Percentiles rank a stretch among this genome's conserved stretches.
phyloP scores from a whole-genome alignment of 2,797 vertebrate genomes.

The Numenius phaeopus region DNA sequence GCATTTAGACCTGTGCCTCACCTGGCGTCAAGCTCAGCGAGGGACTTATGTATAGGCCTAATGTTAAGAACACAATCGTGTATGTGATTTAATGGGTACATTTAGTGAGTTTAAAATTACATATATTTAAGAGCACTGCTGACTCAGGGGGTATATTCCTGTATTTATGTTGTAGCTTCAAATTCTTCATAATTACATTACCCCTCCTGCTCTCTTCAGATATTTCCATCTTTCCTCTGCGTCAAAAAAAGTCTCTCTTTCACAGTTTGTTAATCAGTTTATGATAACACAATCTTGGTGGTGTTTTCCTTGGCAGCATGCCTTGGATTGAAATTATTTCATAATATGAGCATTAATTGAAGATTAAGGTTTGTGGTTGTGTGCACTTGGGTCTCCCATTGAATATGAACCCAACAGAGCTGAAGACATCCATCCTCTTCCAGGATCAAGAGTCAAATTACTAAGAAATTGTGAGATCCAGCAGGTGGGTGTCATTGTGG shows the following conservation, averaged over 20 bases:
- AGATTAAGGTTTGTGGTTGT: neutral
- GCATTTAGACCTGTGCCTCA: neutral
- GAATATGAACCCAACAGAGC: neutral
- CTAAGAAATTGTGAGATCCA: neutral
- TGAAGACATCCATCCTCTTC: neutral
- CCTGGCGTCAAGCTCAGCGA: neutral
- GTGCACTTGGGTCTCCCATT: neutral
- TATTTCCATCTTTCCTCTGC: neutral
- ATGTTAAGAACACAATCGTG: neutral
- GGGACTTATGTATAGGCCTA: neutral
- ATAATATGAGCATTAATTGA: constrained; percentile 7
- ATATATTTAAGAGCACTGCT: neutral
- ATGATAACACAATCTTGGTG: neutral
- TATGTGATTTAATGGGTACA: neutral
- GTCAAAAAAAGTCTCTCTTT: neutral
- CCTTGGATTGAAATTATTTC: neutral
- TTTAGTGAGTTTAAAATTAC: neutral
- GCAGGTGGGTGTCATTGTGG: neutral
- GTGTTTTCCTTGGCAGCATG: constrained; percentile 4
- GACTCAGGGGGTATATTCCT: neutral
- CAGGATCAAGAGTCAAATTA: neutral
- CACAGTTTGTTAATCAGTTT: constrained; percentile 27
- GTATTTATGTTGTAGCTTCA: neutral
- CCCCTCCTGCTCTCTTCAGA: neutral
- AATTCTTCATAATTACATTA: neutral